Evolutionary conservation across 1,140 invertebrate species (phyloP).

Genomic region (Solen grandis): DNA sequence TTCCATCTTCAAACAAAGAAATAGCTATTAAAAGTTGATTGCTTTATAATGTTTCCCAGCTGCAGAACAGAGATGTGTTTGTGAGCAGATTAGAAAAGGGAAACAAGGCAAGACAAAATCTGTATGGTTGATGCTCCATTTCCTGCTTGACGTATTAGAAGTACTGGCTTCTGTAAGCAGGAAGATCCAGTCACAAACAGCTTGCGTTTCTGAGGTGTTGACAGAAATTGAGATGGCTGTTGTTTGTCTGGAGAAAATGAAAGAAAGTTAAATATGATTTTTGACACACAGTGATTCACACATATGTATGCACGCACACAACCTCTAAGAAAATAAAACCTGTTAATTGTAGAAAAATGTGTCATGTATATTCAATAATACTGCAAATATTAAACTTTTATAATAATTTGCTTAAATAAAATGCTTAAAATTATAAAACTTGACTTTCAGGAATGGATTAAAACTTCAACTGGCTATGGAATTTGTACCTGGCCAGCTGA

Average conservation of each 20-base stretch:
- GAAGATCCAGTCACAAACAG: constrained; percentile 19
- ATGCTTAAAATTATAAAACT: too few relatives aligned
- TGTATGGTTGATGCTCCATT: constrained; percentile 16
- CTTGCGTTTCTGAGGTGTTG: neutral
- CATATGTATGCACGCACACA: too few relatives aligned
- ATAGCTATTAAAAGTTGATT: too few relatives aligned
- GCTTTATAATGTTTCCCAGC: constrained; percentile 23
- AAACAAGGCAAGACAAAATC: constrained; percentile 5
- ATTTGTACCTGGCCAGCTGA: neutral
- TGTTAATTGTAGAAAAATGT: too few relatives aligned
- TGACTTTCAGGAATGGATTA: neutral
- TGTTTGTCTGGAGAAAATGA: neutral
- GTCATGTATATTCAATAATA: too few relatives aligned
- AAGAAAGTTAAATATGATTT: neutral
- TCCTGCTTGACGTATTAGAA: constrained; percentile 7
- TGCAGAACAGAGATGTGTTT: constrained; percentile 17
- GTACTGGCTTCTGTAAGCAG: constrained; percentile 2
- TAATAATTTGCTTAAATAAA: too few relatives aligned
- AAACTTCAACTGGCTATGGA: constrained; percentile 4
- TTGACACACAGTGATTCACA: too few relatives aligned
- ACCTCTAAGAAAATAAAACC: too few relatives aligned
- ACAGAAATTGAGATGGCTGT: constrained; percentile 1
- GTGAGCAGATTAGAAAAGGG: constrained; percentile 5
- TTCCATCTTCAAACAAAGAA: too few relatives aligned
- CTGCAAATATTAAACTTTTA: too few relatives aligned